phyloP scores from a whole-genome alignment of 2,888 invertebrate species.

The Conomelus anceps region DNA sequence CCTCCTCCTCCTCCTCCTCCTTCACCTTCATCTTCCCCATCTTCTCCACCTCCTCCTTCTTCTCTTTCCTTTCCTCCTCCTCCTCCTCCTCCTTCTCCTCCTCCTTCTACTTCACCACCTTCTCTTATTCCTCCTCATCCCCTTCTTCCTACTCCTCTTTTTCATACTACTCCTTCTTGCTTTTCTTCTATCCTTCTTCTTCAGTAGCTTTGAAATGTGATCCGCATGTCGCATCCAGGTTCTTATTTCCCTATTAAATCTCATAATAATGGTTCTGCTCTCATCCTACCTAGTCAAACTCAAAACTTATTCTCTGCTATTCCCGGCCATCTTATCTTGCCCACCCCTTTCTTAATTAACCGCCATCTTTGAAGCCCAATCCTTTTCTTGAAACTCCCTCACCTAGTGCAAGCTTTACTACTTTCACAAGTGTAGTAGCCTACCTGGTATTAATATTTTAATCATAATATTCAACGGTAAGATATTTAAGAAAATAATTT shows the following conservation, averaged over 20 bases:
- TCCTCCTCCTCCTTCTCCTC: constrained; percentile 10
- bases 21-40: not conserved
- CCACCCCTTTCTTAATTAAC: constrained; percentile 4
- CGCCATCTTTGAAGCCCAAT: no score
- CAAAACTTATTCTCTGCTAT: constrained; percentile 1
- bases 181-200: not conserved
- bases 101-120: no score
- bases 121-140: constrained; percentile 11
- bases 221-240: not conserved
- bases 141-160: not conserved
- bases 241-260: not conserved
- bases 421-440: no score
- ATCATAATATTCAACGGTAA: no score
- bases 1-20: not conserved
- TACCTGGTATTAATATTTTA: no score
- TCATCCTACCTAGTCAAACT: not conserved
- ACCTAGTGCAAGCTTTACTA: no score
- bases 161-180: no score
- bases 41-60: no score
- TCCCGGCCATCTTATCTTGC: not conserved
- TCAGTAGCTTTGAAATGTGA: not conserved
- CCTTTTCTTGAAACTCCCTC: not conserved
- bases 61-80: not conserved
- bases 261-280: constrained; percentile 1
- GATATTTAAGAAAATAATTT: no score